Base-by-base conservation (phyloP, 2,888 invertebrate species). In the Phania funesta region DNA sequence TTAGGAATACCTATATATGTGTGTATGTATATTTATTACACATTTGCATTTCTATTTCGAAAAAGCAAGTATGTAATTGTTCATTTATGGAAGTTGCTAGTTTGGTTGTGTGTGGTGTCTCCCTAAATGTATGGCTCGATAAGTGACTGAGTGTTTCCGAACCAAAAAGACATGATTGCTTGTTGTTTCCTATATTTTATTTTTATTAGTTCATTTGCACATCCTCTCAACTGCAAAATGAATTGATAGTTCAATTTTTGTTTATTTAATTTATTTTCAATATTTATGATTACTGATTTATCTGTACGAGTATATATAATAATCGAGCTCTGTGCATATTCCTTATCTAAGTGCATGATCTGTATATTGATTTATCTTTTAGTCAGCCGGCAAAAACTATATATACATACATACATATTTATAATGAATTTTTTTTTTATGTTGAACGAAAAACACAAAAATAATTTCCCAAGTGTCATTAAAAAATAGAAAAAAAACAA, bases 51-150 rank as follows among this genome's bases (percentile, higher is more conserved):
- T 56, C 38, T 48, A 64, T 64, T 54, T 56, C 41, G 48, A 56
- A n/a, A n/a, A n/a, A n/a, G n/a, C 50, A 58, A 65, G 29, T 78
- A 71, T 62, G 41, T 41, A 16, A 52, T 54, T 44, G 52, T 16
- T 64, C 64, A 56, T 56, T 78, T 71, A 29, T 48, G 71, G 77
- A 71, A 68, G n/a, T 68, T 32, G 64, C 9, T 38, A 46, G 50
- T 52, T 16, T 16, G 0, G 52, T 48, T 16, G 35, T 32, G 18
- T 35, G n/a, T n/a, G 26, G 18, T 58, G 48, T 32, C 16, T 48
- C 77, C 62, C 56, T 22, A 64, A 64, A 50, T 16, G 29, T 62
- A 18, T 18, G 7, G 16, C 11, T 56, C 22, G 32, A 22, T n/a
- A n/a, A n/a, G n/a, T 32, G 56, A 74, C 46, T 56, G 56, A 56